Conservation (phyloP, 1,140 invertebrate species). For the Saccostrea cuccullata region DNA sequence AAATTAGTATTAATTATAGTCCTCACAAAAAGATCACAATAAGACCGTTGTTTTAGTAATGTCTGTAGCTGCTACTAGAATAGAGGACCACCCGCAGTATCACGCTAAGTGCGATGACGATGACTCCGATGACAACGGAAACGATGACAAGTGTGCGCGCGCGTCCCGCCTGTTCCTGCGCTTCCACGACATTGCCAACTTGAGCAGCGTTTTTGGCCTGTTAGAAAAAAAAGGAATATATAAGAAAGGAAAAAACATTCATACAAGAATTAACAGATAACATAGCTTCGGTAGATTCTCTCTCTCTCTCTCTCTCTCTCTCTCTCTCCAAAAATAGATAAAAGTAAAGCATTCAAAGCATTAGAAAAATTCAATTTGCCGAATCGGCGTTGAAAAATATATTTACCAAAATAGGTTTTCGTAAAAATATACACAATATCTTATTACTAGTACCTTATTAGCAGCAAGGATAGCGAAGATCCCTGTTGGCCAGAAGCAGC, state of each 20-base stretch:
- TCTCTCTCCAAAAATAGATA: no score
- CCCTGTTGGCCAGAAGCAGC: constrained; percentile 24
- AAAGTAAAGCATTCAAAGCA: no score
- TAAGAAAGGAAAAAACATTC: no score
- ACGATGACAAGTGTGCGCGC: not conserved
- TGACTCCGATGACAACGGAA: not conserved
- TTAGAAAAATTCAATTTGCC: no score
- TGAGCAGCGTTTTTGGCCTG: not conserved
- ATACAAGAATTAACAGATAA: no score
- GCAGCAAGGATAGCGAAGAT: not conserved
- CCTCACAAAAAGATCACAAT: no score
- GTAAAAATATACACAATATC: no score
- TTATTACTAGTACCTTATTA: not conserved
- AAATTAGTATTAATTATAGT: no score
- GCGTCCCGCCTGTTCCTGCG: not conserved
- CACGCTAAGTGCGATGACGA: not conserved
- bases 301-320: no score
- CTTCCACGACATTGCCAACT: not conserved
- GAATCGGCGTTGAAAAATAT: no score
- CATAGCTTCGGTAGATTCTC: no score
- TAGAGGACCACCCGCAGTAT: not conserved
- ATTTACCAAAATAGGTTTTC: no score
- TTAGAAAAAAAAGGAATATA: not conserved
- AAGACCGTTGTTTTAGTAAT: not conserved
- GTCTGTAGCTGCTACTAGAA: not conserved